Conservation (phyloP, 2,888 invertebrate species). For the Tyria jacobaeae region DNA sequence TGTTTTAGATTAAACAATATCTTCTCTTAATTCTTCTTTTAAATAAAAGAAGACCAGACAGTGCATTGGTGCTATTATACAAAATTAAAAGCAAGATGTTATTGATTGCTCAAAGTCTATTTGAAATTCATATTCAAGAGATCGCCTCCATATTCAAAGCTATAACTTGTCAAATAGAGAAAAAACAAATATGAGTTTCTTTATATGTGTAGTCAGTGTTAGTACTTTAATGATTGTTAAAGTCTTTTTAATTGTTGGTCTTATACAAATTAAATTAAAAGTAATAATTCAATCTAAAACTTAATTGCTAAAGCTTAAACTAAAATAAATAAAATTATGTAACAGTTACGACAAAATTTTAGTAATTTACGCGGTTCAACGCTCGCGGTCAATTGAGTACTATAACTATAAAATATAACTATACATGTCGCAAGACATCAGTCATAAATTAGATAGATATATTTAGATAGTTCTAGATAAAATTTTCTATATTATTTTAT, state of each 20-base stretch:
- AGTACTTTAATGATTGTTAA: too few species aligned
- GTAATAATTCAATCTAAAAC: too few species aligned
- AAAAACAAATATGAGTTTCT: background rate
- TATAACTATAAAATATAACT: slow-evolving; percentile 14
- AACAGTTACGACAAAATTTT: background rate
- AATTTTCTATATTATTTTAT: slow-evolving; percentile 46
- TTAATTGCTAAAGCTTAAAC: background rate
- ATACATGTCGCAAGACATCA: slow-evolving; percentile 43
- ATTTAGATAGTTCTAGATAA: slow-evolving; percentile 45
- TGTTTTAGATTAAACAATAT: background rate
- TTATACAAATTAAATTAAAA: too few species aligned
- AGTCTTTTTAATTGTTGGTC: too few species aligned
- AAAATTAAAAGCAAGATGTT: background rate
- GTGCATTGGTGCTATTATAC: background rate
- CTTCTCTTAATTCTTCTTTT: background rate
- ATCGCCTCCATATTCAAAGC: background rate
- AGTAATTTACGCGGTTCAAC: background rate
- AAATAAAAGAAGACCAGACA: background rate
- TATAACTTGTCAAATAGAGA: background rate
- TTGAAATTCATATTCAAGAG: background rate
- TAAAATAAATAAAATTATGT: background rate
- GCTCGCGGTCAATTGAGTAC: slow-evolving; percentile 15
- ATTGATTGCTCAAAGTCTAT: background rate
- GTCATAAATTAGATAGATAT: slow-evolving; percentile 46
- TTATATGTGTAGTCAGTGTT: background rate